Conservation (phyloP, 2,888 invertebrate genomes). For the Eudemis profundana region DNA sequence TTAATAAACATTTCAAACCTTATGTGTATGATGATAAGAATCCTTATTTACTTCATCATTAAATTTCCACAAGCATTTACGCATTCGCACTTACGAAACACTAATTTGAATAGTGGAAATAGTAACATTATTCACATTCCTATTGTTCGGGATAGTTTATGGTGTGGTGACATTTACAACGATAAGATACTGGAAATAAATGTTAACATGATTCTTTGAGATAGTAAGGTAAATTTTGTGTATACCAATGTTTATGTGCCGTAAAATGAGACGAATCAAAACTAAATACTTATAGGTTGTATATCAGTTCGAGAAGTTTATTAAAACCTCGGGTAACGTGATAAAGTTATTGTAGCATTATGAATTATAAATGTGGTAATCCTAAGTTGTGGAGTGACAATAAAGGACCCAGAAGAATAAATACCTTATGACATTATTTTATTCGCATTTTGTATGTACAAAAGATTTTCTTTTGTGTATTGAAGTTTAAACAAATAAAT, state of each 20-base stretch:
- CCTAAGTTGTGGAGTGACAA: too few relatives aligned
- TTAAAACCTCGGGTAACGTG: not conserved
- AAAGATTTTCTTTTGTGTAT: too few relatives aligned
- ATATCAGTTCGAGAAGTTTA: not conserved
- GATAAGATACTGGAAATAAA: slow-evolving; percentile 34
- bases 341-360: too few relatives aligned
- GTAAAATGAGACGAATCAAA: slow-evolving; percentile 8
- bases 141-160: slow-evolving; percentile 39
- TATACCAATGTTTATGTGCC: slow-evolving; percentile 1
- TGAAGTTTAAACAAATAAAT: too few relatives aligned
- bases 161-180: slow-evolving; percentile 39
- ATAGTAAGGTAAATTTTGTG: slow-evolving; percentile 22
- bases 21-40: slow-evolving; percentile 16
- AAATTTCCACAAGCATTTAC: slow-evolving; percentile 28
- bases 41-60: slow-evolving; percentile 11
- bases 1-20: not conserved
- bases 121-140: slow-evolving; percentile 39
- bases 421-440: too few relatives aligned
- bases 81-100: slow-evolving; percentile 45
- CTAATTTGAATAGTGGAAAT: slow-evolving; percentile 43
- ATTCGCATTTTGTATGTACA: too few relatives aligned
- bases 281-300: not conserved
- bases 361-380: too few relatives aligned
- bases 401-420: too few relatives aligned
- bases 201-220: slow-evolving; percentile 24